Evolutionary conservation across 37 sponge, comb jelly and placozoan species (phyloP).

Genomic region (Hormiphora californensis): DNA sequence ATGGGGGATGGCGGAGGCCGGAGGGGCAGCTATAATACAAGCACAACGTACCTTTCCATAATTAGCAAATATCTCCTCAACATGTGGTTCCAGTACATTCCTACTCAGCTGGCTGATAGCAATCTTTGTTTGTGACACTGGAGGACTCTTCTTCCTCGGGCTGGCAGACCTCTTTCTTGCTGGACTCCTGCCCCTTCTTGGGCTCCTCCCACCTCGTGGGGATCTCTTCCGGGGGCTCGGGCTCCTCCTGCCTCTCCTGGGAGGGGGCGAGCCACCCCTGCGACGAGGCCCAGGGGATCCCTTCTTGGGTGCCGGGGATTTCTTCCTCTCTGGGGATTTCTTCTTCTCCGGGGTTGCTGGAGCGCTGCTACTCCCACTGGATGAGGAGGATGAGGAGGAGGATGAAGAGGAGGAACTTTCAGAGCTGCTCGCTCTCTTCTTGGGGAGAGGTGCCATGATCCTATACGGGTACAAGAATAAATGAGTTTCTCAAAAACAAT

Average conservation of each 20-base stretch:
- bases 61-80: conserved; percentile 42
- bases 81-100: conserved; percentile 43
- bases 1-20: too few relatives aligned
- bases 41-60: conserved; percentile 39
- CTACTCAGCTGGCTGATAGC: conserved; percentile 51
- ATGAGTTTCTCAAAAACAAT: too few relatives aligned
- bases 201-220: neutral
- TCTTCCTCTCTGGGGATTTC: neutral
- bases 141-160: conserved; percentile 40
- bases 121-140: conserved; percentile 25
- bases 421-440: too few relatives aligned
- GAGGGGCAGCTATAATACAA: too few relatives aligned
- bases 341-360: neutral
- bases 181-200: neutral
- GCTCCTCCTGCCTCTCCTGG: neutral
- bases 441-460: too few relatives aligned
- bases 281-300: neutral
- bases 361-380: conserved; percentile 3
- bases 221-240: neutral
- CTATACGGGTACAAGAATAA: too few relatives aligned
- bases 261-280: neutral
- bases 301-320: neutral
- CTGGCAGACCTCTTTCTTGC: neutral
- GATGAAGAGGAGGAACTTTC: too few relatives aligned
- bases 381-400: too few relatives aligned